Base-by-base conservation (phyloP, 2,113 vertebrate species). In the Cyprinodon tularosa region DNA sequence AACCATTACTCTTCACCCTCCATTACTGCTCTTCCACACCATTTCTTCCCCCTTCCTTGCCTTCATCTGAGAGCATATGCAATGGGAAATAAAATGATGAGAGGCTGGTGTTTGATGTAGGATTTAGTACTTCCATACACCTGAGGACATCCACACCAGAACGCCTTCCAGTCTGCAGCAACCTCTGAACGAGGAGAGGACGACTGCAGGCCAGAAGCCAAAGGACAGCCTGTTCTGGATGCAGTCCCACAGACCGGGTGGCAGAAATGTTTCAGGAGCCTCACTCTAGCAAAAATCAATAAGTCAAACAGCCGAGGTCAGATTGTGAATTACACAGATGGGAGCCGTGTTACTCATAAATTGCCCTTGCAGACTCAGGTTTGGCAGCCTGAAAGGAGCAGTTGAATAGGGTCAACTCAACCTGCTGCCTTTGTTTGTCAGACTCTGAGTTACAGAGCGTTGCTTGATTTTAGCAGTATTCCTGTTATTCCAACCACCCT, bases 41-140 rank as follows among this genome's bases (percentile, higher is more conserved):
- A 83, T 92, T 71, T 71, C 72, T 44, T 71, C 67, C 71, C 63
- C 70, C 11, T 71, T 45, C 61, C 59, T 68, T 72, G 36, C 71
- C 74, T 84, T 75, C 76, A 87, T 91, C 91, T 92, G 89, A 91
- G 91, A 92, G 88, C 89, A 91, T 78, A 83, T 88, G 86, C 88
- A 91, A 88, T 86, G 84, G 84, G 84, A 77, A 89, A 20, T 84
- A 84, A 84, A 29, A 40, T 85, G 80, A 83, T 84, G 82, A 82
- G 68, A 74, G 82, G 67, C n/a, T 76, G 87, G 76, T 44, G 15
- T 74, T 81, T 80, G 89, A 84, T 81, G 38, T 67, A 84, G 91
- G 90, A 91, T 77, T 71, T 72, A 69, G 84, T 61, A 36, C 66
- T 67, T 78, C 12, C 74, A 85, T 79, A 71, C 68, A 68, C 82